Evolutionary conservation across 2,888 invertebrate species (phyloP).

Genomic region (Drosophila yooni): DNA sequence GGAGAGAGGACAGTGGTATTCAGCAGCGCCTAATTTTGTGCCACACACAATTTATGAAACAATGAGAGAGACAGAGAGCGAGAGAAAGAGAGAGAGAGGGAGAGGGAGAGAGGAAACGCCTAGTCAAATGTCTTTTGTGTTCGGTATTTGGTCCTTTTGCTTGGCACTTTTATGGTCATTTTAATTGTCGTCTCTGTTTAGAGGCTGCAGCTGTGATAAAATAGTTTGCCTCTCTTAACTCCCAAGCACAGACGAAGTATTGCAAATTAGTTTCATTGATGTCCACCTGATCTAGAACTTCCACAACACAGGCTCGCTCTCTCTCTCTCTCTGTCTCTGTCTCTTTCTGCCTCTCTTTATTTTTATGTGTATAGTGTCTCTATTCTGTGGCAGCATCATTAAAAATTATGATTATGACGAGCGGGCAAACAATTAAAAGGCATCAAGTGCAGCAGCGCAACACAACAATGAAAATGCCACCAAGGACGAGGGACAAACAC

Average conservation of each 20-base stretch:
- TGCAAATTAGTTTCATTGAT: constrained; percentile 64
- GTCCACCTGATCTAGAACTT: constrained; percentile 48
- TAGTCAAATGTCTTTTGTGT: constrained; percentile 10
- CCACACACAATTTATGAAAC: constrained; percentile 39
- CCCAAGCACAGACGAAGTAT: background rate
- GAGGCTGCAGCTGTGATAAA: constrained; percentile 67
- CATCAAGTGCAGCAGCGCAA: constrained; percentile 48
- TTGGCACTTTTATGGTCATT: constrained; percentile 55
- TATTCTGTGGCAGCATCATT: constrained; percentile 55
- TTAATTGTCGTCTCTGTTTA: constrained; percentile 63
- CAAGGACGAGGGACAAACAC: constrained; percentile 27
- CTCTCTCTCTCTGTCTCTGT: background rate
- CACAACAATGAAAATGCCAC: constrained; percentile 43
- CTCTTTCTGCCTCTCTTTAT: background rate
- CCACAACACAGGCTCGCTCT: background rate
- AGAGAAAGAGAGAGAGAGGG: background rate
- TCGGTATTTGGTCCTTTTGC: constrained; percentile 11
- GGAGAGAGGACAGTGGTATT: background rate
- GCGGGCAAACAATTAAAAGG: constrained; percentile 71
- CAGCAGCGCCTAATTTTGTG: constrained; percentile 48
- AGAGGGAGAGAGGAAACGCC: constrained; percentile 1
- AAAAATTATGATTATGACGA: constrained; percentile 73
- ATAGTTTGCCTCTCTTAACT: constrained; percentile 33
- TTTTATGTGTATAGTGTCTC: constrained; percentile 1
- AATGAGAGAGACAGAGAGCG: background rate